Conservation (phyloP, 2,797 vertebrate genomes). For the Rallus crepitans region DNA sequence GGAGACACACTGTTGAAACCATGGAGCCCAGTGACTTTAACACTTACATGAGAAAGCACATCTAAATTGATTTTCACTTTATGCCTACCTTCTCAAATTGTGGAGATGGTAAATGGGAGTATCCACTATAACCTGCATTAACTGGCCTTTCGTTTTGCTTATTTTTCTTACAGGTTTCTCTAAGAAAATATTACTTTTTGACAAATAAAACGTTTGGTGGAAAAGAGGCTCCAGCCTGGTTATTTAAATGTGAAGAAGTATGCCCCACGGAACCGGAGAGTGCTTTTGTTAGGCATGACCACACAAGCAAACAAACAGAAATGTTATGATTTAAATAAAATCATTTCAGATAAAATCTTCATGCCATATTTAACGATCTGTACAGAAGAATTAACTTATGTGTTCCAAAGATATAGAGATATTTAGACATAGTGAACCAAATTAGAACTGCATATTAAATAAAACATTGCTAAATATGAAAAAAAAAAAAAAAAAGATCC, state of each 20-base stretch:
- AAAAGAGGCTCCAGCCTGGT: not conserved
- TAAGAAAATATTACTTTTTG: not conserved
- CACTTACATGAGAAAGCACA: not conserved
- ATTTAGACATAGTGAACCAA: not conserved
- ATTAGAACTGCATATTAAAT: not conserved
- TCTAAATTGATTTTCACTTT: not conserved
- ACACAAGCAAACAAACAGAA: not conserved
- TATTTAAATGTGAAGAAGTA: not conserved
- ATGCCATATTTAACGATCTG: not conserved
- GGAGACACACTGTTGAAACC: not conserved
- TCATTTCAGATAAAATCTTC: not conserved
- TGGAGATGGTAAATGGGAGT: not conserved
- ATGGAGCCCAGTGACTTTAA: not conserved
- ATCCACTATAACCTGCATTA: not conserved
- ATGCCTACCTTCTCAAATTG: not conserved
- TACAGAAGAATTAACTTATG: not conserved
- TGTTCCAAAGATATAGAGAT: not conserved
- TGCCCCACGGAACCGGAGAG: not conserved
- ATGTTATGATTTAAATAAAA: not conserved
- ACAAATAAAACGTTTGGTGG: not conserved
- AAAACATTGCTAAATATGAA: not conserved
- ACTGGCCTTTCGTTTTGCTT: not conserved
- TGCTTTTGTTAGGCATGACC: not conserved
- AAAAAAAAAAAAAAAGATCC: rapidly evolving
- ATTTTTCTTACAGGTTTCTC: not conserved